phyloP scores from a whole-genome alignment of 1,140 invertebrate species.

The Panagrolaimus sp. region DNA sequence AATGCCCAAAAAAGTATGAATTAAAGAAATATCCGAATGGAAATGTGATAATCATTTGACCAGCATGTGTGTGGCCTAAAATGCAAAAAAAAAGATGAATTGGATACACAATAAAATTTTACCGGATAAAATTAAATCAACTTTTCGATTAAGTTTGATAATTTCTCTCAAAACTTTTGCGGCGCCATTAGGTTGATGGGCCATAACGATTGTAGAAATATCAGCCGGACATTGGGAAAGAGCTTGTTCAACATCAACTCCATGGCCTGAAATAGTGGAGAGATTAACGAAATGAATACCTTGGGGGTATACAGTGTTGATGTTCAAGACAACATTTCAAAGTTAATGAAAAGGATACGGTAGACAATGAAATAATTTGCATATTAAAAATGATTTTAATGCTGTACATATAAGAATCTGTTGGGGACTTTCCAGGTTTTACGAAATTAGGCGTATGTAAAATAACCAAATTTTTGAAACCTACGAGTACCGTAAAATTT shows the following conservation, averaged over 20 bases:
- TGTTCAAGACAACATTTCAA: no score
- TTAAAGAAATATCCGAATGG: conserved; percentile 34
- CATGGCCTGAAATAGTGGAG: conserved; percentile 27
- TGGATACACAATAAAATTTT: background rate
- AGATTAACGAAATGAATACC: no score
- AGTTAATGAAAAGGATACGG: no score
- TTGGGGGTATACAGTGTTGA: no score
- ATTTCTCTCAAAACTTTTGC: conserved; percentile 30
- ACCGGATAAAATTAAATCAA: conserved; percentile 36
- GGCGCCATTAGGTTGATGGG: conserved; percentile 44
- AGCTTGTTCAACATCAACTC: conserved; percentile 35
- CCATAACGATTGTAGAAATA: conserved; percentile 29
- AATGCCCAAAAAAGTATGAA: conserved; percentile 31
- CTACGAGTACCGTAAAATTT: no score
- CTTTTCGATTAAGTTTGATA: background rate
- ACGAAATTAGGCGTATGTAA: no score
- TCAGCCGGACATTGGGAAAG: conserved; percentile 29
- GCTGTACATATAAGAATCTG: no score
- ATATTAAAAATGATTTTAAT: no score
- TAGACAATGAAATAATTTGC: no score
- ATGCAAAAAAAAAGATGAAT: background rate
- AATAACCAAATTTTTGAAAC: no score
- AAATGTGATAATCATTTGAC: conserved; percentile 28
- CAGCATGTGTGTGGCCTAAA: conserved; percentile 31
- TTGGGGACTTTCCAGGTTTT: no score